Evolutionary conservation across 2,888 invertebrate genomes (phyloP).

Genomic region (Ommatoiulus sabulosus): DNA sequence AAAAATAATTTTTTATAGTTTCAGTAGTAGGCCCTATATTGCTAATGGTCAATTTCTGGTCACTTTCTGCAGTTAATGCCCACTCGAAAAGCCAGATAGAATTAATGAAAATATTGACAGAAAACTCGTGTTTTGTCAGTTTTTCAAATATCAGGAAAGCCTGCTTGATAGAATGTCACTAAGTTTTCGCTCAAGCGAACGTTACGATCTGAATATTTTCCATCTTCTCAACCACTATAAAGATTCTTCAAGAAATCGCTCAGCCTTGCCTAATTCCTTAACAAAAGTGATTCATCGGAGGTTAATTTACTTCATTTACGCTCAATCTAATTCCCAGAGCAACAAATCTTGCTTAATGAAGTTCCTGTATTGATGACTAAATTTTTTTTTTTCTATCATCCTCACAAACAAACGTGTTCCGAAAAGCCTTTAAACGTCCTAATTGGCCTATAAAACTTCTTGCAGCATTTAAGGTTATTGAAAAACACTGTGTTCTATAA

Average conservation of each 20-base stretch:
- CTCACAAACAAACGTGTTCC: background rate
- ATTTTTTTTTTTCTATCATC: background rate
- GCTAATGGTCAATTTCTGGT: too few species aligned
- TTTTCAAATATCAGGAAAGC: too few species aligned
- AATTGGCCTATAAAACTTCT: too few species aligned
- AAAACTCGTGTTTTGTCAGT: too few species aligned
- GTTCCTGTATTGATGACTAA: background rate
- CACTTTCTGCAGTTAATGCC: too few species aligned
- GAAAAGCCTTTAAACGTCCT: background rate
- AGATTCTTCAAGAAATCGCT: slow-evolving; percentile 15
- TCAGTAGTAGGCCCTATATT: too few species aligned
- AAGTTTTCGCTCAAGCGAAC: background rate
- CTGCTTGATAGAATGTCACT: background rate
- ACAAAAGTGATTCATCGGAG: slow-evolving; percentile 32
- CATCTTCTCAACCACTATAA: background rate
- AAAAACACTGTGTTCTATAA: too few species aligned
- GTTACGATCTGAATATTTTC: background rate
- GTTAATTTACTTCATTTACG: background rate
- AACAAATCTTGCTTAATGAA: slow-evolving; percentile 24
- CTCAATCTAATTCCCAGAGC: background rate
- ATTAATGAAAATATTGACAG: too few species aligned
- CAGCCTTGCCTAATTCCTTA: background rate
- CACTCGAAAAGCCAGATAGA: too few species aligned
- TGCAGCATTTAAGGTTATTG: too few species aligned
- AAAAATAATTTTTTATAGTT: too few species aligned